phyloP scores from a whole-genome alignment of 2,888 invertebrate species.

The Rhagophthalmus giganteus region DNA sequence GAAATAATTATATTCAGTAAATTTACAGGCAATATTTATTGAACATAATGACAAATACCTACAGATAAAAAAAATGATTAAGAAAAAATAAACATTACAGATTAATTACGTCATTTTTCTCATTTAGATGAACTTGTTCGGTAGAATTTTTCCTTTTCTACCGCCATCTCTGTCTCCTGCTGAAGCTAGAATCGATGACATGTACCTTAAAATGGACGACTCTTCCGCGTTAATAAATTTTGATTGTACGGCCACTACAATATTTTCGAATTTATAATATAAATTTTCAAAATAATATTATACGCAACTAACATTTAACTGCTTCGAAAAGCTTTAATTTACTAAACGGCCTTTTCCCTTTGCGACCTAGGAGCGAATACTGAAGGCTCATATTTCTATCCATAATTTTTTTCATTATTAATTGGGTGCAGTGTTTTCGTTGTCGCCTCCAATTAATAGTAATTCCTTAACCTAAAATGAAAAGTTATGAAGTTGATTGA shows the following conservation, averaged over 20 bases:
- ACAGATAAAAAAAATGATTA: no score
- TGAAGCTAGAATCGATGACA: background rate
- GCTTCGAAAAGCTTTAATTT: background rate
- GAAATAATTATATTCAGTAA: no score
- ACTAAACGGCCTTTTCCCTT: background rate
- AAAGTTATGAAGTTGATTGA: background rate
- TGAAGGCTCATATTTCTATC: background rate
- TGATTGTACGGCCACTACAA: conserved; percentile 1
- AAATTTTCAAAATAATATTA: background rate
- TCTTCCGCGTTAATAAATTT: background rate
- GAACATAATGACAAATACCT: no score
- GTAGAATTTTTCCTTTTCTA: background rate
- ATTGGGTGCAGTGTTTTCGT: background rate
- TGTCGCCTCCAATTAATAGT: conserved; percentile 1
- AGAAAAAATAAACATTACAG: no score
- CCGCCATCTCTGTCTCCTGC: background rate
- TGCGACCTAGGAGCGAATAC: background rate
- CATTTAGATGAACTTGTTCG: no score
- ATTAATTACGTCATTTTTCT: no score
- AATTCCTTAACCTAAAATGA: background rate
- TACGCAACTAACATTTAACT: background rate
- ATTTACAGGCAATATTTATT: no score
- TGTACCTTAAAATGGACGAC: background rate
- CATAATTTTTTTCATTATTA: conserved; percentile 1
- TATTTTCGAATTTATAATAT: background rate